These are phyloP conservation scores for Bembecia ichneumoniformis DNA, from an alignment of 2,888 invertebrate species.

Conservation along the genomic window DNA sequence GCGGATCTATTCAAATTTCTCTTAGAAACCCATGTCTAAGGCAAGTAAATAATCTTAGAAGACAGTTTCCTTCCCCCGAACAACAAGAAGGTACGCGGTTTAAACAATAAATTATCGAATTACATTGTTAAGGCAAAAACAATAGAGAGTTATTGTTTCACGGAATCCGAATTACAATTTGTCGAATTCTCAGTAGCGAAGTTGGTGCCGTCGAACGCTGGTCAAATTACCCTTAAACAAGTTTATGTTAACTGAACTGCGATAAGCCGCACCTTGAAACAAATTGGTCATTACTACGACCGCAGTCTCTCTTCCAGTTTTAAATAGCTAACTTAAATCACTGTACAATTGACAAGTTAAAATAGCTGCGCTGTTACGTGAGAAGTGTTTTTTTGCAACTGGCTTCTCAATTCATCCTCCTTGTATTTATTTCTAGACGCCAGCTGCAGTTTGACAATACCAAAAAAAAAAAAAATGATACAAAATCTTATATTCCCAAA, in stretches of 20 bases:
- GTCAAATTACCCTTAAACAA: conserved; percentile 38
- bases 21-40: too few species aligned
- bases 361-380: background rate
- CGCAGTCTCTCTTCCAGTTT: background rate
- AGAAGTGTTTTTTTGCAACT: too few species aligned
- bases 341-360: background rate
- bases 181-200: conserved; percentile 20
- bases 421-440: too few species aligned
- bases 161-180: conserved; percentile 22
- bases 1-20: too few species aligned
- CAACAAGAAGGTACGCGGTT: background rate
- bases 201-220: conserved; percentile 33
- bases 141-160: conserved; percentile 15
- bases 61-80: background rate
- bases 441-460: too few species aligned
- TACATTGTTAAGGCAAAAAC: conserved; percentile 17
- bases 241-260: conserved; percentile 14
- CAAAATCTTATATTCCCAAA: too few species aligned
- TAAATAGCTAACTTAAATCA: background rate
- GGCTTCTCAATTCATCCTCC: too few species aligned
- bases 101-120: background rate
- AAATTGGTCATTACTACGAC: conserved; percentile 5
- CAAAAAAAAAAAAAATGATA: too few species aligned
- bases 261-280: conserved; percentile 16
- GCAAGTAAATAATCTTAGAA: too few species aligned